phyloP scores from a whole-genome alignment of 2,888 invertebrate species.

The Oxytorus armatus region DNA sequence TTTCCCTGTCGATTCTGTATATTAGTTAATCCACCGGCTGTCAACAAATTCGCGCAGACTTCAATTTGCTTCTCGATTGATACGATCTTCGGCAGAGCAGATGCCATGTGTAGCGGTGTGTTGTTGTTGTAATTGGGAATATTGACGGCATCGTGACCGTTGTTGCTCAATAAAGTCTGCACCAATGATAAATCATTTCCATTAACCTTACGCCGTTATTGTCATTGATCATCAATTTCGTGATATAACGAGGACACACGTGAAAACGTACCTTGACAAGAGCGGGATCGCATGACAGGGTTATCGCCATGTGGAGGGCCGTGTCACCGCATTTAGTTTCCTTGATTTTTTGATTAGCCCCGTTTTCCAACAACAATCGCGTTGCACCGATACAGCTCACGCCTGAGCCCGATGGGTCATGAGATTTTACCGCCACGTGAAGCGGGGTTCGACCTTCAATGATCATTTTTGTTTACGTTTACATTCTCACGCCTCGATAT shows the following conservation, averaged over 20 bases:
- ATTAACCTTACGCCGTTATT: background rate
- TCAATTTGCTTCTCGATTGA: constrained; percentile 73
- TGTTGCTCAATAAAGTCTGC: constrained; percentile 72
- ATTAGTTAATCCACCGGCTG: constrained; percentile 74
- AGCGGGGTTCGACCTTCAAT: constrained; percentile 78
- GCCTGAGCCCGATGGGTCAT: constrained; percentile 68
- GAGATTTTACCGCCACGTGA: constrained; percentile 78
- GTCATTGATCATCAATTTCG: too few relatives aligned
- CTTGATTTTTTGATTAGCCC: constrained; percentile 73
- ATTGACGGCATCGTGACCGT: constrained; percentile 71
- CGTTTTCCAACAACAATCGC: constrained; percentile 75
- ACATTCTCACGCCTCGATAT: background rate
- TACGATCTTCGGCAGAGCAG: constrained; percentile 66
- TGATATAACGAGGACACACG: background rate
- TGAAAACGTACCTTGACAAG: constrained; percentile 76
- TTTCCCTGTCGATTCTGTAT: constrained; percentile 74
- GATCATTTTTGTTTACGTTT: background rate
- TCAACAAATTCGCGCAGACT: constrained; percentile 73
- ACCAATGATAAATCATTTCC: constrained; percentile 28
- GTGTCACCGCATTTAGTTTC: constrained; percentile 76
- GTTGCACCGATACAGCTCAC: constrained; percentile 68
- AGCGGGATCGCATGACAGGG: constrained; percentile 73
- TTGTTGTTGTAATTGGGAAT: constrained; percentile 74
- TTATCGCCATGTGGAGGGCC: constrained; percentile 77
- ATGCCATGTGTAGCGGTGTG: constrained; percentile 78